Percentiles rank a stretch among this genome's conserved stretches.
These are phyloP conservation scores for Sitophilus oryzae DNA, from an alignment of 1,140 invertebrate genomes.

Conservation along the genomic window DNA sequence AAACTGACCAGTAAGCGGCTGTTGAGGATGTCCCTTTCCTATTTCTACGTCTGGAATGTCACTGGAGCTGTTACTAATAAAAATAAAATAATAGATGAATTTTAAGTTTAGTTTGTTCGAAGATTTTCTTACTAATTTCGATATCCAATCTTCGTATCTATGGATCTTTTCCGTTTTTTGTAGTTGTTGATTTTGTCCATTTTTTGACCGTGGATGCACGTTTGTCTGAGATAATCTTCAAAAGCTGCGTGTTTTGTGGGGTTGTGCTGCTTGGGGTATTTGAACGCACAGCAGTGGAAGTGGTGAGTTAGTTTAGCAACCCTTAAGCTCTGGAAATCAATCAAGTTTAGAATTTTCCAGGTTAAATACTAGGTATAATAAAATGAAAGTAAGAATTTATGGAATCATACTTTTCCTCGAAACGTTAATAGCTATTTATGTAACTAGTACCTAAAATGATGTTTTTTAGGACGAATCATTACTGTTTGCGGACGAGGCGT, in stretches of 20 bases:
- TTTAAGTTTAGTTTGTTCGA: too few species aligned
- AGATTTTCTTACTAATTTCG: neutral
- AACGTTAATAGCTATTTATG: too few species aligned
- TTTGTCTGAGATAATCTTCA: constrained; percentile 37
- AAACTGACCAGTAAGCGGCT: constrained; percentile 13
- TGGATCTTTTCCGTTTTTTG: constrained; percentile 17
- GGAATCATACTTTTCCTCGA: too few species aligned
- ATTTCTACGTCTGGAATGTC: too few species aligned
- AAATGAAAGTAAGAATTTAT: neutral
- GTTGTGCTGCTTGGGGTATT: constrained; percentile 72
- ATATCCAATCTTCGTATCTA: constrained; percentile 5
- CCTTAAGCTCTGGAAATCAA: constrained; percentile 38
- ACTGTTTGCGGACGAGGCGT: too few species aligned
- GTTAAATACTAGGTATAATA: neutral
- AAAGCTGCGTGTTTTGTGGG: constrained; percentile 57
- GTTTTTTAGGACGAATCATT: too few species aligned
- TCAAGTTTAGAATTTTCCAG: neutral
- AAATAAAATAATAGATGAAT: too few species aligned
- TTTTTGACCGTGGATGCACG: constrained; percentile 15
- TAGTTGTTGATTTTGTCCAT: constrained; percentile 5
- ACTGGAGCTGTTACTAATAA: too few species aligned
- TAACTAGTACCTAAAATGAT: too few species aligned
- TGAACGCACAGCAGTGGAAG: constrained; percentile 86
- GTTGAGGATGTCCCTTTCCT: too few species aligned
- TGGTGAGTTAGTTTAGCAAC: constrained; percentile 69